Conservation (phyloP, 2,888 invertebrate species). For the Andrena flavipes region DNA sequence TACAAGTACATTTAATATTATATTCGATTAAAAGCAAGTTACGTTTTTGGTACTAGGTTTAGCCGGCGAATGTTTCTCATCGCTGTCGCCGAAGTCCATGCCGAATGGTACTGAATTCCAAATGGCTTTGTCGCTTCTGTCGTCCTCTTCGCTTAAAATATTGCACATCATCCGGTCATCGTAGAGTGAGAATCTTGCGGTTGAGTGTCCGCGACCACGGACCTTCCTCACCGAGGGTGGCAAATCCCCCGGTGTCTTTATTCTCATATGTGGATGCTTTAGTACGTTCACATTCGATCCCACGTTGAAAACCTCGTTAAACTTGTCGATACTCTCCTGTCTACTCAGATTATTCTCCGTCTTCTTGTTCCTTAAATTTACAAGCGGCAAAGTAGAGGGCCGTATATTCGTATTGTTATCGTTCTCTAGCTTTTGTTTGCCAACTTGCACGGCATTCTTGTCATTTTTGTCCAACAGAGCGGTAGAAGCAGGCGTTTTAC, state of each 20-base stretch:
- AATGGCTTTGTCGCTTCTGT: constrained; percentile 74
- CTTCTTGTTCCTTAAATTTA: constrained; percentile 72
- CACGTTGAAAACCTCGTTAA: constrained; percentile 90
- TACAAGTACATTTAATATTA: constrained; percentile 59
- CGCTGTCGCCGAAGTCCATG: constrained; percentile 78
- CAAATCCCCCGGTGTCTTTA: constrained; percentile 93
- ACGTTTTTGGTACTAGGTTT: constrained; percentile 76
- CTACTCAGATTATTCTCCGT: constrained; percentile 85
- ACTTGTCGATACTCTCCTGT: constrained; percentile 91
- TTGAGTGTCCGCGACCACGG: constrained; percentile 88
- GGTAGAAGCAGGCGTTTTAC: constrained; percentile 78
- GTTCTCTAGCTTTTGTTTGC: constrained; percentile 66
- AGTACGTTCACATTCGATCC: constrained; percentile 89
- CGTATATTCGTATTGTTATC: constrained; percentile 78
- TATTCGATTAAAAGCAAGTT: constrained; percentile 78
- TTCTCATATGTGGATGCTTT: constrained; percentile 91
- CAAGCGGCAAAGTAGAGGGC: constrained; percentile 85
- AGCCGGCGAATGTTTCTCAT: constrained; percentile 68
- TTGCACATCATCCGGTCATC: constrained; percentile 95
- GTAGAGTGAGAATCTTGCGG: constrained; percentile 91
- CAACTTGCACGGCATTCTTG: constrained; percentile 75
- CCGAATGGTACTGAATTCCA: constrained; percentile 82
- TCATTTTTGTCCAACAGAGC: constrained; percentile 83
- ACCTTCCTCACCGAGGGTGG: constrained; percentile 92
- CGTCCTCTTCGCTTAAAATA: constrained; percentile 84